Evolutionary conservation across 2,797 vertebrate species (phyloP), one percentile per base, ranked within the genome.

Genomic region (Natrix natrix): DNA sequence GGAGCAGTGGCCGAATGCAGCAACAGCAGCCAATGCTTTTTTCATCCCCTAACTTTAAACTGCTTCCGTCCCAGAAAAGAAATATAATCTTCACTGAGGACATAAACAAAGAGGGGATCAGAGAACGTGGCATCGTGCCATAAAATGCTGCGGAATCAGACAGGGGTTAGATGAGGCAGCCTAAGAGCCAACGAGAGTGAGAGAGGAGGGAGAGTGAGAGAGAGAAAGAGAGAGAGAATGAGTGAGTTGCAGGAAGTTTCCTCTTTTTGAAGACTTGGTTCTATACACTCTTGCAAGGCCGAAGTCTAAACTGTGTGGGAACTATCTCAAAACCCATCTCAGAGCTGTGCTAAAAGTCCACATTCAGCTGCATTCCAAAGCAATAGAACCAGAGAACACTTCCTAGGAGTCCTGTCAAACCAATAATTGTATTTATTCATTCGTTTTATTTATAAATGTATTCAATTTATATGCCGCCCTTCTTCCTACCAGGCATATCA

Each of bases 21-120:
- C 54, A 95, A 60, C 22, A 16, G 94, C 86, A 95, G 92, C 95
- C 96, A 97, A 96, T 95, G 94, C 91, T 10, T 93, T 96, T 96
- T 95, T 32, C 48, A 97, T 95, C 96, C 95, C 95, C 89, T 96
- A 95, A 91, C 88, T 94, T 96, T 96, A 96, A 95, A 97, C 95
- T 95, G 93, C 59, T 28, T 88, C 89, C 93, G 63, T 95, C 93
- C 59, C 94, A 92, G 92, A 93, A 96, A 94, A 95, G 92, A 96
- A 95, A 96, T 97, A 95, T 93, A 94, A 93, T 90, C 96, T 93
- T 94, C 95, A 94, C 26, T 14, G 32, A 48, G 88, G 94, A 94
- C 89, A 93, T 91, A 95, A 91, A 92, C 89, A 95, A 93, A 94
- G 95, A 94, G 93, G 94, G 95, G 91, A 94, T 96, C 96, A 96